Percentiles rank a stretch among this genome's conserved stretches.
phyloP scores from a whole-genome alignment of 2,888 invertebrate genomes.

The Lymantria monacha region DNA sequence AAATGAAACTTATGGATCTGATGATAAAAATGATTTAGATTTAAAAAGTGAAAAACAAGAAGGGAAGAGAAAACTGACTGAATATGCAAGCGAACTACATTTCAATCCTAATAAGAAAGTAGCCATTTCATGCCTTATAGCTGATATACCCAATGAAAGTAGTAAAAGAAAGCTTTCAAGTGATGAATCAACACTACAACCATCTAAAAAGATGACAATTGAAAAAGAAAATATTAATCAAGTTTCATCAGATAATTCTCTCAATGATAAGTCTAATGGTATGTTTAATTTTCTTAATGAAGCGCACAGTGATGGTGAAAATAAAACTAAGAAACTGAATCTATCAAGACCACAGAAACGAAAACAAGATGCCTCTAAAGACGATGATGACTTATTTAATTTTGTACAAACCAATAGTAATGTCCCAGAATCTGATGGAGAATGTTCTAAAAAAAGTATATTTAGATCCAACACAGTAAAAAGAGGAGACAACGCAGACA shows the following conservation, averaged over 20 bases:
- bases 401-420: slow-evolving; percentile 51
- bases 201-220: slow-evolving; percentile 55
- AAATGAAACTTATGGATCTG: slow-evolving; percentile 66
- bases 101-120: slow-evolving; percentile 54
- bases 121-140: slow-evolving; percentile 34
- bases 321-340: slow-evolving; percentile 52
- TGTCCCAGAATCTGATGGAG: slow-evolving; percentile 24
- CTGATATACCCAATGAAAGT: slow-evolving; percentile 29
- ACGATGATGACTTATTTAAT: slow-evolving; percentile 67
- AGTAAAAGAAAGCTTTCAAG: slow-evolving; percentile 48
- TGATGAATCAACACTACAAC: slow-evolving; percentile 34
- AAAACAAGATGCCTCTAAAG: slow-evolving; percentile 48
- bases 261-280: slow-evolving; percentile 34
- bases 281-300: slow-evolving; percentile 62
- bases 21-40: slow-evolving; percentile 19
- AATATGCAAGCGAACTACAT: slow-evolving; percentile 40
- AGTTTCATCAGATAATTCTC: slow-evolving; percentile 6
- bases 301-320: slow-evolving; percentile 22
- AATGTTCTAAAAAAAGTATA: slow-evolving; percentile 32
- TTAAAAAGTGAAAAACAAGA: slow-evolving; percentile 13
- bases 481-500: slow-evolving; percentile 19
- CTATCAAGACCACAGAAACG: slow-evolving; percentile 60
- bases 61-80: slow-evolving; percentile 59
- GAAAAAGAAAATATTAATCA: slow-evolving; percentile 34
- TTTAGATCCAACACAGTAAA: slow-evolving; percentile 29